Conservation (phyloP, 37 sponge, comb jelly and placozoan genomes). For the Diacarnus erythraeanus region DNA sequence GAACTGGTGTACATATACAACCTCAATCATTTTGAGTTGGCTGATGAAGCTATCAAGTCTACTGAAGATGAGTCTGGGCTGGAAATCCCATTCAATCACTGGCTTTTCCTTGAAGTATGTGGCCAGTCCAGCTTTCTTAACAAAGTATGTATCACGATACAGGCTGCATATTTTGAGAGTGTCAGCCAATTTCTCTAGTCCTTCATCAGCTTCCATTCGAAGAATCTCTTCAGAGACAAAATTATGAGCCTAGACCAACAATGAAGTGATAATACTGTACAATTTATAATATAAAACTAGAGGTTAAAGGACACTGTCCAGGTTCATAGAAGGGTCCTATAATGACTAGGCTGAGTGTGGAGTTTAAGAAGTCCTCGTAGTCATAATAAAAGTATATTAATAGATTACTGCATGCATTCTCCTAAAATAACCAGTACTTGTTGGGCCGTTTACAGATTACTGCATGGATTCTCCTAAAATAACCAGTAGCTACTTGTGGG, state of each 20-base stretch:
- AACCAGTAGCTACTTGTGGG: too few relatives aligned
- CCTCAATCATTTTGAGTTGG: constrained; percentile 67
- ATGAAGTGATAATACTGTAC: background rate
- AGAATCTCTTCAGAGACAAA: constrained; percentile 91
- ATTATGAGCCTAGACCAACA: constrained; percentile 52
- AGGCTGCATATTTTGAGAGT: constrained; percentile 65
- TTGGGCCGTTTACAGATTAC: too few relatives aligned
- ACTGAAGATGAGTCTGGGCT: constrained; percentile 70
- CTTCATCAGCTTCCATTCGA: constrained; percentile 90
- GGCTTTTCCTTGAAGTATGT: constrained; percentile 83
- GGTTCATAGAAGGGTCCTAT: too few relatives aligned
- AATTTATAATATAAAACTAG: too few relatives aligned
- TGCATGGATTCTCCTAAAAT: too few relatives aligned
- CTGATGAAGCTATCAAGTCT: constrained; percentile 69
- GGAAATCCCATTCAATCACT: constrained; percentile 83
- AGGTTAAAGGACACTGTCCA: too few relatives aligned
- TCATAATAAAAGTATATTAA: too few relatives aligned
- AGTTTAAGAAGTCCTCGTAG: too few relatives aligned
- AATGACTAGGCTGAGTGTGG: too few relatives aligned
- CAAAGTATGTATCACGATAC: constrained; percentile 57
- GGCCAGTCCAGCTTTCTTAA: constrained; percentile 48
- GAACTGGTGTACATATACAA: too few relatives aligned
- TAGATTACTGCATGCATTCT: too few relatives aligned
- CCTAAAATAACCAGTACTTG: too few relatives aligned
- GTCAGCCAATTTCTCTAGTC: constrained; percentile 72